These are phyloP conservation scores for Tragopan temminckii DNA, from an alignment of 2,797 vertebrate species.

Conservation along the genomic window DNA sequence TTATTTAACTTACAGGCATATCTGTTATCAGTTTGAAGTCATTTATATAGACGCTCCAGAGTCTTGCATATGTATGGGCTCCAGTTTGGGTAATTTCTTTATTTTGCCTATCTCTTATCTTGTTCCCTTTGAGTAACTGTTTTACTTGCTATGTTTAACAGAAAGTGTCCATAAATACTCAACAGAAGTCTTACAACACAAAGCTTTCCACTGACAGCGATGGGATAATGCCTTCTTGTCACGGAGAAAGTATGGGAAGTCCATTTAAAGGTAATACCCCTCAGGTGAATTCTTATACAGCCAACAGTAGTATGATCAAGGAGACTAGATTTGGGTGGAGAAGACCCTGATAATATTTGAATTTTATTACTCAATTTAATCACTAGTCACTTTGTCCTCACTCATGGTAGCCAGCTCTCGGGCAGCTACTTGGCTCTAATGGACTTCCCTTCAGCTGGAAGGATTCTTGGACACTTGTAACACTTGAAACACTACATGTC, in stretches of 20 bases:
- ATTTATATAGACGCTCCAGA: not conserved
- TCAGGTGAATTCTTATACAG: not conserved
- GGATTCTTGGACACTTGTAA: not conserved
- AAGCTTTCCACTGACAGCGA: not conserved
- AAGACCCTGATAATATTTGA: not conserved
- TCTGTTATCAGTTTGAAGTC: not conserved
- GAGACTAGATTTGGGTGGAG: not conserved
- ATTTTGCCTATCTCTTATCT: not conserved
- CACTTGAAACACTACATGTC: not conserved
- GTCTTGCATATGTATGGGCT: not conserved
- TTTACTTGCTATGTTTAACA: not conserved
- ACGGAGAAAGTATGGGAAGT: not conserved
- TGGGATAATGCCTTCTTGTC: not conserved
- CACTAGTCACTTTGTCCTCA: not conserved
- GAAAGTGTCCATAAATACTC: not conserved
- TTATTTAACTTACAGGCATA: slow-evolving; percentile 1
- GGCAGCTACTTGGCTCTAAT: not conserved
- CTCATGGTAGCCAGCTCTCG: not conserved
- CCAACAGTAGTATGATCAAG: not conserved
- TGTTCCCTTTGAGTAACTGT: not conserved
- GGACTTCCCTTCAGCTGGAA: not conserved
- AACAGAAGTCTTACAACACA: not conserved
- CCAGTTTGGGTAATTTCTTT: not conserved
- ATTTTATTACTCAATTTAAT: not conserved
- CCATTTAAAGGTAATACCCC: not conserved